A percentile compares a stretch with the other conserved stretches of the same genome.
These are phyloP conservation scores for Decapterus maruadsi DNA, from an alignment of 2,797 vertebrate species.

Conservation along the genomic window DNA sequence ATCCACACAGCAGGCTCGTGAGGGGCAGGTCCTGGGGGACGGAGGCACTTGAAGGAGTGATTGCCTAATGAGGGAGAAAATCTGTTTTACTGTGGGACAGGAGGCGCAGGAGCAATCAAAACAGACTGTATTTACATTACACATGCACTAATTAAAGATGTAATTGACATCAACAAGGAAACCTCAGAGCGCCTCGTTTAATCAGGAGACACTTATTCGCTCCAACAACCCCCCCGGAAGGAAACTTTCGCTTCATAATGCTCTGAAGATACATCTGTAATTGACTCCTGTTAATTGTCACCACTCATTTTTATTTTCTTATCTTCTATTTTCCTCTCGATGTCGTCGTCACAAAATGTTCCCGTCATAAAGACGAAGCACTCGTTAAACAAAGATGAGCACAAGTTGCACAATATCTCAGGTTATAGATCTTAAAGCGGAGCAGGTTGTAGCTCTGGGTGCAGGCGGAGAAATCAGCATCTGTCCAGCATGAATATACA, in stretches of 20 bases:
- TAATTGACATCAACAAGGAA: slow-evolving; percentile 79
- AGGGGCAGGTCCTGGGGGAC: slow-evolving; percentile 81
- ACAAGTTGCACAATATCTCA: background rate
- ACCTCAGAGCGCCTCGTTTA: slow-evolving; percentile 62
- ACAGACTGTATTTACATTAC: slow-evolving; percentile 84
- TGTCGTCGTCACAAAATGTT: too few relatives aligned
- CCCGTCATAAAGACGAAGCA: background rate
- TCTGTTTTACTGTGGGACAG: slow-evolving; percentile 75
- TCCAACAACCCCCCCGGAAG: background rate
- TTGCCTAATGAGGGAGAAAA: slow-evolving; percentile 84
- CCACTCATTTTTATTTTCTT: background rate
- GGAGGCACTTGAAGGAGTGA: slow-evolving; percentile 80
- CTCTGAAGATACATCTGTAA: background rate
- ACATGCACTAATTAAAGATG: slow-evolving; percentile 81
- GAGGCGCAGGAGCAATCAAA: slow-evolving; percentile 74
- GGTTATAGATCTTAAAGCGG: too few relatives aligned
- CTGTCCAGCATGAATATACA: background rate
- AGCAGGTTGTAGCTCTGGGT: background rate
- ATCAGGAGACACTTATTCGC: slow-evolving; percentile 53
- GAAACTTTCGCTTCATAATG: background rate
- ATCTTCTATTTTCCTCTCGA: too few relatives aligned
- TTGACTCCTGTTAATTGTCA: background rate
- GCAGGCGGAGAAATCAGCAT: background rate
- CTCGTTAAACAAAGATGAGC: too few relatives aligned
- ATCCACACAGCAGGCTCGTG: slow-evolving; percentile 37